Conservation (phyloP, 2,113 vertebrate species). For the Acinonyx jubatus region DNA sequence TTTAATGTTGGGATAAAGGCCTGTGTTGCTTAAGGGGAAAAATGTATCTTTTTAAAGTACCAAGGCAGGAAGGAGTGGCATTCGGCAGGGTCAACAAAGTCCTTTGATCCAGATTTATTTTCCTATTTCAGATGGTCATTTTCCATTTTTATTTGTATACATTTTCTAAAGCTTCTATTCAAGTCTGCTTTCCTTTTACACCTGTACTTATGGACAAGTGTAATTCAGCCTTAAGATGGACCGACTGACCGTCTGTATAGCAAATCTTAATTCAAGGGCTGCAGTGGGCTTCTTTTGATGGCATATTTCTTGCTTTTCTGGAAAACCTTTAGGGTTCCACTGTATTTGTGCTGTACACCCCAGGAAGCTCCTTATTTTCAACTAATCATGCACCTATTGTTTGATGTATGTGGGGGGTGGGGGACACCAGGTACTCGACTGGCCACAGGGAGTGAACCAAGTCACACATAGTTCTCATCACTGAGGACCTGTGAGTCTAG, state of each 20-base stretch:
- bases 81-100: neutral
- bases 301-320: neutral
- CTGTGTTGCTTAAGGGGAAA: neutral
- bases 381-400: neutral
- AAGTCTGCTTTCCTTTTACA: neutral
- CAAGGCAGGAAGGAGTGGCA: neutral
- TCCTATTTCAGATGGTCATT: neutral
- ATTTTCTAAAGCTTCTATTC: neutral
- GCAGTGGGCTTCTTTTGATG: neutral
- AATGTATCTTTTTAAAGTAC: neutral
- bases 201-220: neutral
- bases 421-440: neutral
- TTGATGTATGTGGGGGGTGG: neutral
- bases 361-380: neutral
- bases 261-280: neutral
- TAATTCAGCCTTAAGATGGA: neutral
- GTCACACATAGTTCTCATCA: neutral
- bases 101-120: neutral
- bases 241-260: neutral
- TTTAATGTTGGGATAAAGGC: neutral
- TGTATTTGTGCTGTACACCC: neutral
- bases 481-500: neutral
- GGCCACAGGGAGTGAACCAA: neutral
- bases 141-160: neutral
- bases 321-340: constrained; percentile 4